Evolutionary conservation across 2,113 vertebrate genomes (phyloP).

Genomic region (Pluvianellus socialis): DNA sequence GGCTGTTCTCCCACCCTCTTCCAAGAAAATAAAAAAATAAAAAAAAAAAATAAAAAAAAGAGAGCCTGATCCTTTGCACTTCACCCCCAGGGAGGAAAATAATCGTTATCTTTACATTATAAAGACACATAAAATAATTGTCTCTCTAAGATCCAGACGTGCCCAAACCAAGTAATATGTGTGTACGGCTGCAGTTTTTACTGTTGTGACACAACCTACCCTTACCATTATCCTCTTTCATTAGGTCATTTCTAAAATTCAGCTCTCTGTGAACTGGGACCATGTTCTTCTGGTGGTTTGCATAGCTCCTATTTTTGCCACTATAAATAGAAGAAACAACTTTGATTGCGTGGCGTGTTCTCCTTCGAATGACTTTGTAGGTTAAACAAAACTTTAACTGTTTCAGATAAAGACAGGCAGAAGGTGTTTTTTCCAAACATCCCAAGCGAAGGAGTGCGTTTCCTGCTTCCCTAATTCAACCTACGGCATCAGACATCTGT

Average conservation of each 20-base stretch:
- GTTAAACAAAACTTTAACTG: slow-evolving; percentile 58
- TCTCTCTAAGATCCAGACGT: not conserved
- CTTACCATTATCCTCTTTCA: not conserved
- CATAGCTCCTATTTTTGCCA: not conserved
- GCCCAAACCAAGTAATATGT: not conserved
- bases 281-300: not conserved
- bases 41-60: not conserved
- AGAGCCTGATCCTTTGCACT: not conserved
- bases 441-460: slow-evolving; percentile 49
- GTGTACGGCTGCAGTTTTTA: not conserved
- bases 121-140: not conserved
- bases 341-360: not conserved
- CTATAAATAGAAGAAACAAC: not conserved
- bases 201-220: not conserved
- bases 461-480: slow-evolving; percentile 60
- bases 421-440: slow-evolving; percentile 62
- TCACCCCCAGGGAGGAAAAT: not conserved
- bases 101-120: slow-evolving; percentile 2
- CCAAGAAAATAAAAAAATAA: not conserved
- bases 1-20: not conserved
- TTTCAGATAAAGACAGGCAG: slow-evolving; percentile 52
- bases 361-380: not conserved
- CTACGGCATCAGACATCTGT: slow-evolving; percentile 62
- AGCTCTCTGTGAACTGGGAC: not conserved
- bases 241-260: not conserved